Evolutionary conservation across 2,113 vertebrate species (phyloP), one percentile per base, ranked within the genome.

Genomic region (Sardina pilchardus): DNA sequence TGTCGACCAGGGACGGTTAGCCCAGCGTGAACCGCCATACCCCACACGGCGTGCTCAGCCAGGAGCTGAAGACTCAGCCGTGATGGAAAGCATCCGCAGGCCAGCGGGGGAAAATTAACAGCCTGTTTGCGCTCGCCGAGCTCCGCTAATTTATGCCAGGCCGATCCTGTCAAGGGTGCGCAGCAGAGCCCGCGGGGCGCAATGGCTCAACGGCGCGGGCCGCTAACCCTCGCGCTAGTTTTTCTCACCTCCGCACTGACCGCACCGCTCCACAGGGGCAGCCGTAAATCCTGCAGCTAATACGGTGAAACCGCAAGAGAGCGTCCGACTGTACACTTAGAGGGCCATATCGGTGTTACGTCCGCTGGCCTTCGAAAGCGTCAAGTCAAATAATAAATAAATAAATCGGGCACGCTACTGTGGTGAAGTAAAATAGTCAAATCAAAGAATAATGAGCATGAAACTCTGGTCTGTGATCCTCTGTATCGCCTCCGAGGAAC

Each of bases 71-170:
- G 81, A 89, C 82, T 45, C 88, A 83, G 87, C 89, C 82, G 85
- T 86, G 6, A 85, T 53, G 53, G 81, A 3, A 81, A 85, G 88
- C 84, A 84, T 81, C 81, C 21, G 10, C 86, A 56, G 86, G 71
- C 83, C 9, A 82, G 84, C 7, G 3, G 88, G 86, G 71, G 45
- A 34, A 91, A 89, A 87, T 86, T 71, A 90, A 88, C 90, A 91
- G 88, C 90, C 88, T 90, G 86, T 90, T 90, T 88, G 83, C 56
- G 81, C 85, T 85, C 81, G 16, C 80, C 3, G 16, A 75, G 24
- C 80, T 3, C 86, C 87, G 90, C 88, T 92, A 89, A 93, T 93
- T 90, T 85, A 85, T 47, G 88, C 85, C 90, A 92, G 84, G 83
- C 88, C 89, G 88, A 84, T 91, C 63, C 84, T 59, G 75, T 89